These are phyloP conservation scores for Drosophila bipectinata DNA, from an alignment of 1,140 invertebrate species.

Conservation along the genomic window DNA sequence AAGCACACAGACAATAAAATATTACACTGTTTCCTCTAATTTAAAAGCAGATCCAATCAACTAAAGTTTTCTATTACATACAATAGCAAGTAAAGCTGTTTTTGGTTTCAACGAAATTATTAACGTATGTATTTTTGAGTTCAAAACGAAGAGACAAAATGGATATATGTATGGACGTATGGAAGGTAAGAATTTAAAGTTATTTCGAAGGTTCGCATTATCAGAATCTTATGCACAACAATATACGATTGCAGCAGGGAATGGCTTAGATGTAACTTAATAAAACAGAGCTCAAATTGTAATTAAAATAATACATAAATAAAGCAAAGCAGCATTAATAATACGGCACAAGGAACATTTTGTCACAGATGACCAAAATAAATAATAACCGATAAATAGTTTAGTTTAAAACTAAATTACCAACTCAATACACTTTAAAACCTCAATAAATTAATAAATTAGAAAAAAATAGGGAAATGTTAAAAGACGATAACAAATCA, in stretches of 20 bases:
- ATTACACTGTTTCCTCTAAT: constrained; percentile 26
- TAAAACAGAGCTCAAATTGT: background rate
- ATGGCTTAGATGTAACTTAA: background rate
- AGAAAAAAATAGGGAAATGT: constrained; percentile 28
- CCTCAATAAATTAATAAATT: constrained; percentile 17
- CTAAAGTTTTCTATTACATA: constrained; percentile 35
- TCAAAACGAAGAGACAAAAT: constrained; percentile 1
- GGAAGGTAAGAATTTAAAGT: background rate
- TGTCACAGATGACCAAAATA: constrained; percentile 20
- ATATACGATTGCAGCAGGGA: constrained; percentile 13
- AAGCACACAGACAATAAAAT: constrained; percentile 35
- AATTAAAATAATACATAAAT: constrained; percentile 41
- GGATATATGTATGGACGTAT: background rate
- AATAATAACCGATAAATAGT: constrained; percentile 19
- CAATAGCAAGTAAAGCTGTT: constrained; percentile 57
- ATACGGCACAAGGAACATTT: constrained; percentile 71
- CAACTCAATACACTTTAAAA: constrained; percentile 20
- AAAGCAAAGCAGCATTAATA: constrained; percentile 32
- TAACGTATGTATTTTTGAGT: constrained; percentile 17
- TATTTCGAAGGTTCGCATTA: constrained; percentile 8
- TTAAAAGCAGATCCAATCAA: constrained; percentile 17
- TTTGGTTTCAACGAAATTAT: constrained; percentile 39
- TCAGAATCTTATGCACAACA: constrained; percentile 7
- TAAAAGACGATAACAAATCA: constrained; percentile 45
- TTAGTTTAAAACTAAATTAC: constrained; percentile 33